phyloP scores from a whole-genome alignment of 2,113 vertebrate genomes.

The Apeltes quadracus region DNA sequence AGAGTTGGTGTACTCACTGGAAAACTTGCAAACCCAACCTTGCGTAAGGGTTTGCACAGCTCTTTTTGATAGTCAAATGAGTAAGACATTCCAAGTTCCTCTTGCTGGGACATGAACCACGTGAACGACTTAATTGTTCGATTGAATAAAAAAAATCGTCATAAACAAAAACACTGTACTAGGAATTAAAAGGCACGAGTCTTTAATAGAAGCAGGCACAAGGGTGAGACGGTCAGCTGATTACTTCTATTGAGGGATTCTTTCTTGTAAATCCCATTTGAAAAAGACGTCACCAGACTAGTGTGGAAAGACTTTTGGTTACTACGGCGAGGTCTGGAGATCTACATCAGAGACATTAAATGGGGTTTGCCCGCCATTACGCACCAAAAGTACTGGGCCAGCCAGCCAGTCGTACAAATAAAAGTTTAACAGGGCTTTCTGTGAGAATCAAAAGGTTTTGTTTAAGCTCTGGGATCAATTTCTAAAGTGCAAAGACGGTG shows the following conservation, averaged over 20 bases:
- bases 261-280: conserved; percentile 18
- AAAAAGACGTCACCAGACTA: conserved; percentile 68
- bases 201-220: conserved; percentile 19
- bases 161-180: conserved; percentile 25
- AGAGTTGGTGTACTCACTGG: conserved; percentile 67
- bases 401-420: background rate
- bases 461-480: conserved; percentile 15
- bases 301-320: conserved; percentile 37
- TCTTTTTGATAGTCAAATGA: conserved; percentile 72
- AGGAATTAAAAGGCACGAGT: conserved; percentile 20
- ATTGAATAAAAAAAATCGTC: conserved; percentile 20
- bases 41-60: conserved; percentile 51
- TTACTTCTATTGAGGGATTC: conserved; percentile 35
- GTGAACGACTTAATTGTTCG: conserved; percentile 3
- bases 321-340: conserved; percentile 60
- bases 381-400: background rate
- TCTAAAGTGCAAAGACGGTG: conserved; percentile 42
- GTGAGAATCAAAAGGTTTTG: background rate
- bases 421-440: background rate
- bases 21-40: conserved; percentile 67
- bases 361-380: conserved; percentile 22
- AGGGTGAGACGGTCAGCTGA: conserved; percentile 45
- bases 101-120: conserved; percentile 45
- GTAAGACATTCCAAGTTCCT: conserved; percentile 56
- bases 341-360: conserved; percentile 30